Base-by-base conservation (phyloP, 2,797 vertebrate species). In the Heterohyrax brucei region DNA sequence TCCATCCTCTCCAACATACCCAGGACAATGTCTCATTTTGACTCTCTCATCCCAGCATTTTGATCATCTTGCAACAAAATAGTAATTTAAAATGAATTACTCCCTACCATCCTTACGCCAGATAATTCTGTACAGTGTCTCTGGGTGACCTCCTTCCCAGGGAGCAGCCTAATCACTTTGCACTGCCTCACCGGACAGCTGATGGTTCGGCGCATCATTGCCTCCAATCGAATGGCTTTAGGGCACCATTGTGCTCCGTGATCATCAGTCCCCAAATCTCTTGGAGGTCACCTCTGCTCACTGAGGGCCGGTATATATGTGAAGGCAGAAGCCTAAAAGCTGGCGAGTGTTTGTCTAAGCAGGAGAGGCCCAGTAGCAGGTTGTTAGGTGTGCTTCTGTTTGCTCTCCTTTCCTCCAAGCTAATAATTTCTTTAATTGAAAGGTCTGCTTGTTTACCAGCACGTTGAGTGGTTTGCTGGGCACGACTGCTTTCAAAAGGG, bases 121-220 rank as follows among this genome's bases (percentile, higher is more conserved):
- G 76, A 80, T 88, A 83, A 89, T 78, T 84, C 95, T 93, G 90
- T 61, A 68, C 56, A 24, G 82, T 0, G 0, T 92, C 96, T 80
- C 87, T 86, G 78, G 82, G 78, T 93, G 95, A 96, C 76, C 76
- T 96, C 78, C 77, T 96, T 97, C 62, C 87, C n/a, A 2, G 62
- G 59, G 87, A 93, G 87, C 73, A n/a, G 46, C 10, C 24, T 88
- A 68, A 95, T 97, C 82, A 70, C 93, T 92, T 93, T 53, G 87
- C 56, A 64, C 30, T 95, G 95, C 87, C 92, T 95, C 93, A 96
- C 93, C 91, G 92, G 76, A 94, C 79, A 96, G 79, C 76, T 83
- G 85, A 97, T 94, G 94, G 81, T 30, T 93, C 4, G 1, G 83
- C 79, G 93, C 95, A 39, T 94, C 95, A 94, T 95, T 94, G 91